Evolutionary conservation across 2,888 invertebrate species (phyloP).

Genomic region (Drosophila pseudotalamancana): DNA sequence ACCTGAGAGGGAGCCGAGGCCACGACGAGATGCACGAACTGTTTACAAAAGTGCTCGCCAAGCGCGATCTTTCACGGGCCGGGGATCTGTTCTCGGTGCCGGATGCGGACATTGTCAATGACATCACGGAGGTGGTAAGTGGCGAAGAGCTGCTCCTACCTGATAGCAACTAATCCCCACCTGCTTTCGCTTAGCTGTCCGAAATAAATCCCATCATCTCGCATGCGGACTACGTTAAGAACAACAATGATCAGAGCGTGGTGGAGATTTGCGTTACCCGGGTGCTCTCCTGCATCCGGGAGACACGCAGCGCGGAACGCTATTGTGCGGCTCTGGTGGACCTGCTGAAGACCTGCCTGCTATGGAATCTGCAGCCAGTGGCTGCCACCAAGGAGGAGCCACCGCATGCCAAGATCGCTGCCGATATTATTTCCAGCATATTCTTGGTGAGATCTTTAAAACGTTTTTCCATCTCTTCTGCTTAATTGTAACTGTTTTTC

Average conservation of each 20-base stretch:
- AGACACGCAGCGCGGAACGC: slow-evolving; percentile 92
- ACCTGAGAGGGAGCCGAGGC: slow-evolving; percentile 18
- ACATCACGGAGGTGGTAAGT: slow-evolving; percentile 92
- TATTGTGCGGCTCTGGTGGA: slow-evolving; percentile 93
- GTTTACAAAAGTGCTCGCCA: slow-evolving; percentile 94
- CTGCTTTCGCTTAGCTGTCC: slow-evolving; percentile 85
- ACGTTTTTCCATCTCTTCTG: not conserved
- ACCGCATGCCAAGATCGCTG: slow-evolving; percentile 98
- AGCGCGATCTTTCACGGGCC: slow-evolving; percentile 94
- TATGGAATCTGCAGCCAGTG: slow-evolving; percentile 93
- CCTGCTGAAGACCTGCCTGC: slow-evolving; percentile 93
- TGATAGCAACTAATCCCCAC: not conserved
- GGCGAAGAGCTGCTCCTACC: not conserved
- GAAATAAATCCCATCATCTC: slow-evolving; percentile 93
- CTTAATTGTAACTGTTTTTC: not conserved
- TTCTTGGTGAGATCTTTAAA: slow-evolving; percentile 89
- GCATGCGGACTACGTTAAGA: slow-evolving; percentile 91
- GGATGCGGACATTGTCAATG: slow-evolving; percentile 93
- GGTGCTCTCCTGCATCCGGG: slow-evolving; percentile 95
- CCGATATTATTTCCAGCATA: slow-evolving; percentile 97
- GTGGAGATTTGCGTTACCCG: slow-evolving; percentile 97
- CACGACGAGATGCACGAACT: slow-evolving; percentile 92
- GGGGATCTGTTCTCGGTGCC: slow-evolving; percentile 95
- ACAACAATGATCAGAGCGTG: slow-evolving; percentile 96
- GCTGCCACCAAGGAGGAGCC: slow-evolving; percentile 92